Percentiles rank a stretch among this genome's conserved stretches.
phyloP scores from a whole-genome alignment of 2,888 invertebrate species.

The Orthosia gracilis region DNA sequence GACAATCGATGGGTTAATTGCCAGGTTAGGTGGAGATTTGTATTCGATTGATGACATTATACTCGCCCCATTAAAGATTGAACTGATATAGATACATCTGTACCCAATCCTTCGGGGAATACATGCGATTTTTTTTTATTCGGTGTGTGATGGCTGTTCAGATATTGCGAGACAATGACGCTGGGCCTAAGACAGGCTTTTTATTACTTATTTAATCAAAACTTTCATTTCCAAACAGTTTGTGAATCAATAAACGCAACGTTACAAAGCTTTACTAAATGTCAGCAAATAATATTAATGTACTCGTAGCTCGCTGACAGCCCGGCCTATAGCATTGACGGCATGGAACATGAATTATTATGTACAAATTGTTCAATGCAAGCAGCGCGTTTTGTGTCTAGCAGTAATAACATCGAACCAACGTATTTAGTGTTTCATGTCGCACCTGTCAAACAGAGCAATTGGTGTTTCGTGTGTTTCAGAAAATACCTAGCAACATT shows the following conservation, averaged over 20 bases:
- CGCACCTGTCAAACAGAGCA: neutral
- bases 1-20: too few species aligned
- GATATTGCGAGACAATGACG: too few species aligned
- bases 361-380: neutral
- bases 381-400: neutral
- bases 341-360: neutral
- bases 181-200: too few species aligned
- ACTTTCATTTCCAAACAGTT: too few species aligned
- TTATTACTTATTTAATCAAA: neutral
- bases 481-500: neutral
- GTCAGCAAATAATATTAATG: neutral
- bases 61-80: too few species aligned
- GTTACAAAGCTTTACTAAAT: neutral
- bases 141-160: too few species aligned
- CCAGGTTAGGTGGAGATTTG: too few species aligned
- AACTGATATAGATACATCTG: too few species aligned
- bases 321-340: too few species aligned
- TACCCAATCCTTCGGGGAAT: too few species aligned
- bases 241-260: neutral
- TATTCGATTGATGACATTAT: too few species aligned
- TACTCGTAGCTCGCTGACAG: neutral
- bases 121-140: too few species aligned
- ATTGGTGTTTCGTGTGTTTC: neutral
- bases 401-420: neutral
- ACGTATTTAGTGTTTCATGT: neutral